Conservation (phyloP, 2,888 invertebrate genomes). For the Lydus trimaculatus region DNA sequence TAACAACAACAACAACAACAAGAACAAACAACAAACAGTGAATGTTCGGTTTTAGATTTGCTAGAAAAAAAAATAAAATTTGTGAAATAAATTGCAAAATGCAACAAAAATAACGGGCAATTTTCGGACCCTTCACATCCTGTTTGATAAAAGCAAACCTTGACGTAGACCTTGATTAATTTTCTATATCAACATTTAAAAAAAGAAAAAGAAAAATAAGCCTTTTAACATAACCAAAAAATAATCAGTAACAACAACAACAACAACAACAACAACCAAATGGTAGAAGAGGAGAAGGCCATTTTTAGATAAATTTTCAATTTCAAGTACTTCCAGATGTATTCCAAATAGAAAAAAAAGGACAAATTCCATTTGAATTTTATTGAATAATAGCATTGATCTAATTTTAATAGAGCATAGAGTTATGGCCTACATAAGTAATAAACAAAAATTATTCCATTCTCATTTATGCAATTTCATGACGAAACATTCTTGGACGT, state of each 20-base stretch:
- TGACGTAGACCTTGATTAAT: not conserved
- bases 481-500: too few species aligned
- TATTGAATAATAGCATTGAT: conserved; percentile 22
- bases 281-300: too few species aligned
- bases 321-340: too few species aligned
- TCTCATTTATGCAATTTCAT: conserved; percentile 23
- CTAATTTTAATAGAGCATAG: conserved; percentile 20
- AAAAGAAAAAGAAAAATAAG: too few species aligned
- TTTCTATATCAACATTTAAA: conserved; percentile 3
- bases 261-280: too few species aligned
- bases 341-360: too few species aligned
- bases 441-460: conserved; percentile 16
- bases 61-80: conserved; percentile 12
- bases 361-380: conserved; percentile 15
- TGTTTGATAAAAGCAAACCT: not conserved
- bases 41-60: not conserved
- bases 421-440: conserved; percentile 17
- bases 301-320: too few species aligned
- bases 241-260: too few species aligned
- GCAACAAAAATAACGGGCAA: not conserved
- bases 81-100: not conserved
- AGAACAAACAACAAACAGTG: not conserved
- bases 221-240: too few species aligned
- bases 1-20: too few species aligned
- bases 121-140: conserved; percentile 3